Conservation (phyloP, 2,113 vertebrate genomes). For the Rhabdomys dilectus region DNA sequence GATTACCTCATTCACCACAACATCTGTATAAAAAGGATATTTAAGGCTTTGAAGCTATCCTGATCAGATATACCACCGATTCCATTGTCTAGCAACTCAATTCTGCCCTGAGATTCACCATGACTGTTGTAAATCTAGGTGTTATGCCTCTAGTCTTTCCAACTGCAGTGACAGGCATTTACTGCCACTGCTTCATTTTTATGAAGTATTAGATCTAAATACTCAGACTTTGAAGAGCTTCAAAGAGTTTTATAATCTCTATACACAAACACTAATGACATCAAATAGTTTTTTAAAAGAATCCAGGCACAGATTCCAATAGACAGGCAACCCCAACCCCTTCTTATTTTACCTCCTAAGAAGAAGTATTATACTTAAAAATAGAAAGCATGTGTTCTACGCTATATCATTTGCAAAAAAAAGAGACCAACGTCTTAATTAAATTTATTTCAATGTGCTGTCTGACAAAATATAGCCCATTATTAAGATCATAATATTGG, state of each 20-base stretch:
- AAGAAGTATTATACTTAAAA: background rate
- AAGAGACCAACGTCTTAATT: background rate
- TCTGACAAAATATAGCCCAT: background rate
- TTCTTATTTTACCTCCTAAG: background rate
- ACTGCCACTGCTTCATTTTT: background rate
- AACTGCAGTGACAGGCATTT: background rate
- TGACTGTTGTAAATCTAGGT: background rate
- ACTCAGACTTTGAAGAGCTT: background rate
- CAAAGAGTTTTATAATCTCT: background rate
- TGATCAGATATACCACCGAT: background rate
- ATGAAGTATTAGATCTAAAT: background rate
- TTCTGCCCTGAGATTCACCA: background rate
- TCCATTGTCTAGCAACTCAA: background rate
- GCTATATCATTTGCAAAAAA: background rate
- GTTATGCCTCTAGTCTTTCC: background rate
- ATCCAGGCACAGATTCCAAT: background rate
- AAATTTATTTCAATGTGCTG: background rate
- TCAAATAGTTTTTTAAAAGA: background rate
- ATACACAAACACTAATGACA: background rate
- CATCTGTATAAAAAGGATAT: background rate
- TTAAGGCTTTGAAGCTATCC: rapidly evolving
- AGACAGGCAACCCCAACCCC: background rate
- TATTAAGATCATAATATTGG: background rate
- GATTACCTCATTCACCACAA: background rate
- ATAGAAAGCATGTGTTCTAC: background rate